phyloP scores from a whole-genome alignment of 2,888 invertebrate genomes.

The Leptothorax acervorum region DNA sequence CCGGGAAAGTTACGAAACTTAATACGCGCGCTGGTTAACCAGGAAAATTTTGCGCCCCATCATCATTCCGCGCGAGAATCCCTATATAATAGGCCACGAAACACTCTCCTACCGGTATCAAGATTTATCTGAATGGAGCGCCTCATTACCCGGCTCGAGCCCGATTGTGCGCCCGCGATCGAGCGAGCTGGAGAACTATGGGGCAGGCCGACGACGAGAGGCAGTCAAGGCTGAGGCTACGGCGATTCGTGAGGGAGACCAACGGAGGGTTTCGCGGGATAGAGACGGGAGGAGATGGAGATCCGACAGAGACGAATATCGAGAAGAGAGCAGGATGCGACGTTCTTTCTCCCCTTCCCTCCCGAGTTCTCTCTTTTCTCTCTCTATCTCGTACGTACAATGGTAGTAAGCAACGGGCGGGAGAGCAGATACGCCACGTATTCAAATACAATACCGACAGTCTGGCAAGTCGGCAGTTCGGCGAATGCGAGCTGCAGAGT shows the following conservation, averaged over 20 bases:
- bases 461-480: slow-evolving; percentile 78
- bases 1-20: slow-evolving; percentile 23
- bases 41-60: slow-evolving; percentile 63
- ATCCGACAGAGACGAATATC: slow-evolving; percentile 53
- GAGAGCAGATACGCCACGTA: slow-evolving; percentile 83
- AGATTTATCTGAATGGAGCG: slow-evolving; percentile 85
- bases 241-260: slow-evolving; percentile 55
- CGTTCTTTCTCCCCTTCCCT: slow-evolving; percentile 42
- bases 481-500: slow-evolving; percentile 62
- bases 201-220: slow-evolving; percentile 66
- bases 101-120: slow-evolving; percentile 81
- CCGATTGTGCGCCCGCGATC: slow-evolving; percentile 81
- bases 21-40: slow-evolving; percentile 16
- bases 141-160: slow-evolving; percentile 83
- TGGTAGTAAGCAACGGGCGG: slow-evolving; percentile 66
- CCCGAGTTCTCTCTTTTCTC: slow-evolving; percentile 42
- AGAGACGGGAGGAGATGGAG: slow-evolving; percentile 24
- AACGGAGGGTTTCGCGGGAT: slow-evolving; percentile 49
- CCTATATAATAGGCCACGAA: slow-evolving; percentile 81
- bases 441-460: slow-evolving; percentile 83
- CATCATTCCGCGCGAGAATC: slow-evolving; percentile 64
- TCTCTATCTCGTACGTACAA: slow-evolving; percentile 65
- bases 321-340: slow-evolving; percentile 24
- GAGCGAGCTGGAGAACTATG: slow-evolving; percentile 69
- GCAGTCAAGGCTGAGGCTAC: slow-evolving; percentile 61